Percentiles rank a stretch among this genome's conserved stretches.
Evolutionary conservation across 1,140 invertebrate genomes (phyloP).

Genomic region (Cyrtorhinus lividipennis): DNA sequence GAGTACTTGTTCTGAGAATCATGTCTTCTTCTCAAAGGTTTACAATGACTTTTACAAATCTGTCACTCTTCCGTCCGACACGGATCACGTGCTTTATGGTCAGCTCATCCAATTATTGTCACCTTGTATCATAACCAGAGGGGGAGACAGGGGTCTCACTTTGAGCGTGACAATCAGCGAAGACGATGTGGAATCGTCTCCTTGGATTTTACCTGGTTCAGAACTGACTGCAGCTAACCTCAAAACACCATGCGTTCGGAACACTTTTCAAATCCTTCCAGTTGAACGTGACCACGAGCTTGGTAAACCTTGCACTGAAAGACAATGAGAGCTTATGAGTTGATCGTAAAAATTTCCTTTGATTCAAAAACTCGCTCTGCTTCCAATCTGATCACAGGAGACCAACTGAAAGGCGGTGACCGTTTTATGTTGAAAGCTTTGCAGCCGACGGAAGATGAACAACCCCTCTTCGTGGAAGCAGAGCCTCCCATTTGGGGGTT

Average conservation of each 20-base stretch:
- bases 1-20: too few species aligned
- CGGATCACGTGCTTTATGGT: not conserved
- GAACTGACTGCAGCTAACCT: not conserved
- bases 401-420: not conserved
- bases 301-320: not conserved
- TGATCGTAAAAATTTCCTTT: not conserved
- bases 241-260: not conserved
- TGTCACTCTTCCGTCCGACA: not conserved
- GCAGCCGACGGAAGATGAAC: not conserved
- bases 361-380: not conserved
- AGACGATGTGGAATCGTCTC: not conserved
- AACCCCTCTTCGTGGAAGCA: not conserved
- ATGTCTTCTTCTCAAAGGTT: not conserved
- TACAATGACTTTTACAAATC: not conserved
- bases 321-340: not conserved
- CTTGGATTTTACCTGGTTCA: not conserved
- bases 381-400: not conserved
- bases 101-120: not conserved
- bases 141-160: not conserved
- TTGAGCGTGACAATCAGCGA: not conserved
- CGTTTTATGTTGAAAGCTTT: not conserved
- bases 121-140: not conserved
- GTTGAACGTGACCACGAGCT: not conserved
- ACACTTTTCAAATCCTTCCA: not conserved
- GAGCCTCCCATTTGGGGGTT: not conserved